Conservation (phyloP, 2,113 vertebrate species). For the Cheirogaleus medius region DNA sequence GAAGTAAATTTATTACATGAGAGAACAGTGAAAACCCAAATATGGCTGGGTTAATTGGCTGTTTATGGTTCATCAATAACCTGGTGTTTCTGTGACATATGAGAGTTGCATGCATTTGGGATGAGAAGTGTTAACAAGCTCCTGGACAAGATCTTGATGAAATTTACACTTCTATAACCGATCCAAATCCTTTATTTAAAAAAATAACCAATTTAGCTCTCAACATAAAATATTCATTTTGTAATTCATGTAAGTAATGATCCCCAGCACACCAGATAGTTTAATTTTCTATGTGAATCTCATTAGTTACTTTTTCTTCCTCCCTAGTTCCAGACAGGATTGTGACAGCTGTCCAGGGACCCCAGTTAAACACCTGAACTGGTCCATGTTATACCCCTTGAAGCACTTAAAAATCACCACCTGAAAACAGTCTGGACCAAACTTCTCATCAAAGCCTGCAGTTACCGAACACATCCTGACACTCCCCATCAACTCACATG, state of each 20-base stretch:
- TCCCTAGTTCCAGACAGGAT: neutral
- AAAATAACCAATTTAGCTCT: slow-evolving; percentile 30
- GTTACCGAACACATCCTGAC: neutral
- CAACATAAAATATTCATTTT: slow-evolving; percentile 61
- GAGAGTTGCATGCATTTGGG: neutral
- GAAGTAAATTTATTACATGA: neutral
- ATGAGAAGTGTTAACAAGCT: slow-evolving; percentile 29
- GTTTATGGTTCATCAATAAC: neutral
- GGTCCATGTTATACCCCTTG: neutral
- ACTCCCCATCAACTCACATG: neutral
- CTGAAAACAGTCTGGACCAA: neutral
- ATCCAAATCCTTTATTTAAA: neutral
- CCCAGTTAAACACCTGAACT: neutral
- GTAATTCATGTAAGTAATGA: slow-evolving; percentile 44
- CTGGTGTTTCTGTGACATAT: neutral
- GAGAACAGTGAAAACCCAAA: slow-evolving; percentile 14
- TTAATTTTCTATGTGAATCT: slow-evolving; percentile 55
- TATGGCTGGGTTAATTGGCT: neutral
- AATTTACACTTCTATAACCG: slow-evolving; percentile 34
- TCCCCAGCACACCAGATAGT: neutral
- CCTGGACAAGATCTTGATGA: neutral
- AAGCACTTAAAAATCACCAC: neutral
- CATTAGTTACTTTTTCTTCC: neutral
- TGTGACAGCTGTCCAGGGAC: neutral
- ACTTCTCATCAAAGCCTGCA: neutral